Conservation (phyloP, 2,888 invertebrate species). For the Drosophila subsilvestris region DNA sequence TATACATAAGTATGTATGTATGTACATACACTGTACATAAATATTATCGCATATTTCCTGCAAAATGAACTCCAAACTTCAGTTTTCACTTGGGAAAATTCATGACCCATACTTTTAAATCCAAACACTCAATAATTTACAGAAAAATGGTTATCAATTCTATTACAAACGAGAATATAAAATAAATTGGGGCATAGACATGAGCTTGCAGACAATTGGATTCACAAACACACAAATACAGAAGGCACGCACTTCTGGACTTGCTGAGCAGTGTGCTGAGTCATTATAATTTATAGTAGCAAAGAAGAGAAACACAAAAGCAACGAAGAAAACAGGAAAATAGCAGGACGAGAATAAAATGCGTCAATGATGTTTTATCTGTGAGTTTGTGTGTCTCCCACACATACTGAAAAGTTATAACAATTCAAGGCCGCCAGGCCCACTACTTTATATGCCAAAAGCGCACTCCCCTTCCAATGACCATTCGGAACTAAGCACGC, state of each 20-base stretch:
- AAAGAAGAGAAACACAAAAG: slow-evolving; percentile 37
- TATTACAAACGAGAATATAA: slow-evolving; percentile 43
- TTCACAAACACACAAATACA: slow-evolving; percentile 29
- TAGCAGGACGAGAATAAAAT: slow-evolving; percentile 54
- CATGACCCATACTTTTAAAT: slow-evolving; percentile 46
- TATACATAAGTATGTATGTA: slow-evolving; percentile 19
- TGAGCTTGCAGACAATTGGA: slow-evolving; percentile 35
- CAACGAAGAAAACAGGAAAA: slow-evolving; percentile 18
- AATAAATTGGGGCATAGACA: slow-evolving; percentile 32
- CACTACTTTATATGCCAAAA: slow-evolving; percentile 65
- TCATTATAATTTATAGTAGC: slow-evolving; percentile 74
- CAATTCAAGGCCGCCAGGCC: slow-evolving; percentile 66
- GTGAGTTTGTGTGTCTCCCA: slow-evolving; percentile 12
- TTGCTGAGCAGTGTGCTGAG: slow-evolving; percentile 60
- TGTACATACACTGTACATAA: no score
- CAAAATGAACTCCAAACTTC: slow-evolving; percentile 24
- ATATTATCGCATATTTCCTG: background rate
- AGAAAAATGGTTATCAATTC: slow-evolving; percentile 61
- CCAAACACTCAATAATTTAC: slow-evolving; percentile 56
- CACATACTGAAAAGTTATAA: slow-evolving; percentile 55
- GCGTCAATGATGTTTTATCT: slow-evolving; percentile 67
- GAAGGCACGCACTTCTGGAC: slow-evolving; percentile 63
- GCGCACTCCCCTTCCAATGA: slow-evolving; percentile 54
- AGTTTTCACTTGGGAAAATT: slow-evolving; percentile 23
- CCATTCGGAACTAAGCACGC: slow-evolving; percentile 56